Evolutionary conservation across 2,888 invertebrate genomes (phyloP), one percentile per base, ranked within the genome.

Genomic region (Eupithecia insigniata): DNA sequence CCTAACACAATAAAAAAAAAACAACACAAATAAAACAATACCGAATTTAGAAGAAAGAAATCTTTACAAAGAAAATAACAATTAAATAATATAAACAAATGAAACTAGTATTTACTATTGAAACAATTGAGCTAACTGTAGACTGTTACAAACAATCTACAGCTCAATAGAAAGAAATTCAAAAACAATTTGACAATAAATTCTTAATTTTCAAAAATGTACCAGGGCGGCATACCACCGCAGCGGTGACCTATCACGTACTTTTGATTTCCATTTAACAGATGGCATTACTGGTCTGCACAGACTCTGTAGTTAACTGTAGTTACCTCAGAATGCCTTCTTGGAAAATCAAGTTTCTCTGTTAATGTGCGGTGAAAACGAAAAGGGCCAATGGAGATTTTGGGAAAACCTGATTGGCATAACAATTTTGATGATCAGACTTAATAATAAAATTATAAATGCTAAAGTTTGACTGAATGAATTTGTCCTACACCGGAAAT

Each of bases 201-300:
- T 28, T 10, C 30, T 34, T 22, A 65, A 55, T 51, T 43, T 60
- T 30, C 67, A 66, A 67, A 70, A 36, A 28, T 67, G 55, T 75
- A 78, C 76, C 76, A 79, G 76, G 76, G 32, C 58, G 12, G 36
- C 75, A 79, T 69, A 73, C 36, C 22, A 64, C 43, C n/a, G 43
- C 39, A 36, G 73, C 61, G 73, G 22, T 79, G 79, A 77, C 77
- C 73, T 74, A 77, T 78, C 78, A 77, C 79, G 79, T 78, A 67
- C 73, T 66, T 62, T 68, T 68, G 30, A 71, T 71, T 78, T 75
- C 78, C 74, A 66, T 58, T 77, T 75, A 77, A 65, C 77, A 74
- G 74, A 77, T 76, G 78, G 75, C 78, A 79, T 77, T 74, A 28
- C 75, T 70, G 75, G 26, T 71, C 60, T 39, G 18, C 39, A 39